Base-by-base conservation (phyloP, 2,888 invertebrate species). In the Amphipyra berbera region DNA sequence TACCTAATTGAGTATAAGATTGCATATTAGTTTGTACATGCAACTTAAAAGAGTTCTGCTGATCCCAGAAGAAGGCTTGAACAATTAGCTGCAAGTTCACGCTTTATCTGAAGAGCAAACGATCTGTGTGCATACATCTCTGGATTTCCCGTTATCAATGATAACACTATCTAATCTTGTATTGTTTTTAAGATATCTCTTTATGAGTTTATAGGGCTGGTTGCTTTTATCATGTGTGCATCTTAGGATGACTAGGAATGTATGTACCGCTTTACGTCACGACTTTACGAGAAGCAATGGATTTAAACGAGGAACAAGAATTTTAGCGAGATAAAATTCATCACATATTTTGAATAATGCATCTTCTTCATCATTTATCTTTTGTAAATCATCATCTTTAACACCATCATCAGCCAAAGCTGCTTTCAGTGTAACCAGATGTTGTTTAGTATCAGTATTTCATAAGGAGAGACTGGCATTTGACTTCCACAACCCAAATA, bases 111-210 rank as follows among this genome's bases (percentile, higher is more conserved):
- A 27, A 30, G n/a, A 49, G 37, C 15, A 48, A 14, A 54, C 38
- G 21, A 33, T 59, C 21, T 58, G 41, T 49, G 12, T 74, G 58
- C 55, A 75, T 48, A 67, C 37, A 57, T 46, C 46, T 53, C 37
- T 66, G 50, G 58, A 67, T 67, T 67, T 56, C 30, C 49, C 57
- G 12, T 13, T 57, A 77, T 67, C 78, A 47, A 0, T 38, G 73
- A 70, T 65, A 77, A 10, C 14, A 12, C 13, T 77, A 77, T 71
- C 78, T 76, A 45, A 76, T 77, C 73, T 58, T 40, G 15, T 73
- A 77, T 77, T 77, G 78, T 71, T 61, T 44, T 65, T 60, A 30
- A 38, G 53, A 58, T 65, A 73, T n/a, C 60, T 33, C 27, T 71
- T 54, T 68, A 70, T 65, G 59, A 46, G 53, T 41, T 66, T 69